A percentile compares a stretch with the other conserved stretches of the same genome.
phyloP scores from a whole-genome alignment of 2,888 invertebrate species.

The Xylophagus ater region DNA sequence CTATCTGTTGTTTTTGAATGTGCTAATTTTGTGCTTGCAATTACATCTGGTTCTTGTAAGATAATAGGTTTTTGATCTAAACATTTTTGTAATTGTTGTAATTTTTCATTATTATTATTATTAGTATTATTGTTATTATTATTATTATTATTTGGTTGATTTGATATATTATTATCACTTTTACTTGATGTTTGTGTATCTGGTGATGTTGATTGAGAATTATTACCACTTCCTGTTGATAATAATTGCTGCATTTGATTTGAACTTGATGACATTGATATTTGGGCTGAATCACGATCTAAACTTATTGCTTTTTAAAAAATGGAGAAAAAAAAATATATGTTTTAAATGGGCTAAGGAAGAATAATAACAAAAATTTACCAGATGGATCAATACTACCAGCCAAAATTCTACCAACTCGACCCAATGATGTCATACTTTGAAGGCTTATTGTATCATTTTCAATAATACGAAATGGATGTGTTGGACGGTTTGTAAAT shows the following conservation, averaged over 20 bases:
- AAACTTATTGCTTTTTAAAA: constrained; percentile 28
- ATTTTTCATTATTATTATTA: too few species aligned
- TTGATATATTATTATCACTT: constrained; percentile 18
- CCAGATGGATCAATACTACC: constrained; percentile 53
- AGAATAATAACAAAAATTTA: constrained; percentile 25
- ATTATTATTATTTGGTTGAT: constrained; percentile 9
- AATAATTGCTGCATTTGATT: constrained; percentile 26
- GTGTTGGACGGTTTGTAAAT: constrained; percentile 54
- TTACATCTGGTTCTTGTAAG: constrained; percentile 73
- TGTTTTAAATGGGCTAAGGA: neutral
- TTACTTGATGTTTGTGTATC: constrained; percentile 19
- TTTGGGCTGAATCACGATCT: constrained; percentile 35
- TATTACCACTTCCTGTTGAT: constrained; percentile 14
- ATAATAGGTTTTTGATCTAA: constrained; percentile 24
- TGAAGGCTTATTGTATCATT: constrained; percentile 79
- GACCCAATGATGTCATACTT: constrained; percentile 77
- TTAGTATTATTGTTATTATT: too few species aligned
- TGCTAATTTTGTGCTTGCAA: constrained; percentile 74
- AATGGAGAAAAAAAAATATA: neutral
- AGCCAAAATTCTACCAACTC: constrained; percentile 68
- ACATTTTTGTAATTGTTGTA: neutral
- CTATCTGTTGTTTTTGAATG: constrained; percentile 40
- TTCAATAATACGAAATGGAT: constrained; percentile 78
- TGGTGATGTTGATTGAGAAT: constrained; percentile 19
- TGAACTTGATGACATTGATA: constrained; percentile 24